phyloP scores from a whole-genome alignment of 2,113 vertebrate species.

The Lepus americanus region DNA sequence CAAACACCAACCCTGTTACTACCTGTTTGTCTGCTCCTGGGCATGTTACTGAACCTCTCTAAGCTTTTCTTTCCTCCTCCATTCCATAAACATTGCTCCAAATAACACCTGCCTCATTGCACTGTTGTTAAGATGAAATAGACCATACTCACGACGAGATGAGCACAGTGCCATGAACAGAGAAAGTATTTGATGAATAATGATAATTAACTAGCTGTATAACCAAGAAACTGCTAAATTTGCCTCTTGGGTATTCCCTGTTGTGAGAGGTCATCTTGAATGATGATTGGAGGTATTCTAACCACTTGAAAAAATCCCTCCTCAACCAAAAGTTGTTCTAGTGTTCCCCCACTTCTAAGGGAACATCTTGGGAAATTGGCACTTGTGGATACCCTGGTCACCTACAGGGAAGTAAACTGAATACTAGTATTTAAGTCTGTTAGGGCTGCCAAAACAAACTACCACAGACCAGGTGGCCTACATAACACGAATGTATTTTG shows the following conservation, averaged over 20 bases:
- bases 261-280: background rate
- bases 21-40: background rate
- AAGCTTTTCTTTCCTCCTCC: background rate
- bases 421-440: background rate
- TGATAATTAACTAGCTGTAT: background rate
- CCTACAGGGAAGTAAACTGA: background rate
- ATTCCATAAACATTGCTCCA: background rate
- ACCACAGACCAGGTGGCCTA: background rate
- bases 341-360: background rate
- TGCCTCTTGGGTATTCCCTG: background rate
- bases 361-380: background rate
- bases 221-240: background rate
- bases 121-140: background rate
- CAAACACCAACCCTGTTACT: background rate
- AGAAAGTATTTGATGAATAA: background rate
- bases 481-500: background rate
- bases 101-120: background rate
- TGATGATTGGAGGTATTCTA: background rate
- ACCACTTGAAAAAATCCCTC: background rate
- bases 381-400: background rate
- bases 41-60: background rate
- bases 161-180: background rate
- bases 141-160: background rate
- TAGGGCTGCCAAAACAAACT: background rate
- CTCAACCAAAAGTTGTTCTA: background rate